Conservation (phyloP, 2,888 invertebrate genomes). For the Tiliacea aurago region DNA sequence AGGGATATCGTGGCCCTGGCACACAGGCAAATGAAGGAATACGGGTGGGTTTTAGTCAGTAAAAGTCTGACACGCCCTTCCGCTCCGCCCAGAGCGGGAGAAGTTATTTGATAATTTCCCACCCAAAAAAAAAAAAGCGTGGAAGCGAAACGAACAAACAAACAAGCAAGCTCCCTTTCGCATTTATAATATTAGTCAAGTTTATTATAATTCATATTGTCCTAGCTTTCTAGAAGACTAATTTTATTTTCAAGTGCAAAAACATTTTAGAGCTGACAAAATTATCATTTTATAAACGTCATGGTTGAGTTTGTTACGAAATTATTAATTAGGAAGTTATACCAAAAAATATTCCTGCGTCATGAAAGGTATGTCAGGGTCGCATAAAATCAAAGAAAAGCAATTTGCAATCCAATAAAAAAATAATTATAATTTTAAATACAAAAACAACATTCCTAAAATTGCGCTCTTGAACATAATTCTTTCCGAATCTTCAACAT, state of each 20-base stretch:
- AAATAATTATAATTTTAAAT: constrained; percentile 5
- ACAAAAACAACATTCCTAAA: constrained; percentile 26
- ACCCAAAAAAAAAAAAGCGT: too few species aligned
- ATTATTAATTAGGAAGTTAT: constrained; percentile 8
- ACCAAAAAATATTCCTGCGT: neutral
- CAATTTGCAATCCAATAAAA: constrained; percentile 26
- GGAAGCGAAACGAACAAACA: too few species aligned
- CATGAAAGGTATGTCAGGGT: constrained; percentile 25
- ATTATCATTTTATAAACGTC: neutral
- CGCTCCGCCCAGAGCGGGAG: too few species aligned
- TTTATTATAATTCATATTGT: too few species aligned
- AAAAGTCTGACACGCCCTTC: too few species aligned
- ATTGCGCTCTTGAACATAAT: constrained; percentile 11
- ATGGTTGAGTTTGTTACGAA: neutral
- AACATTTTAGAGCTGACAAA: constrained; percentile 1
- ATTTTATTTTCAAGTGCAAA: neutral
- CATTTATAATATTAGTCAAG: too few species aligned
- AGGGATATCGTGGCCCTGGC: too few species aligned
- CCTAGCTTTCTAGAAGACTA: too few species aligned
- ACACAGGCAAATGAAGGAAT: too few species aligned
- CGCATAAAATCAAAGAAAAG: constrained; percentile 29
- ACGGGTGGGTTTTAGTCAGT: too few species aligned
- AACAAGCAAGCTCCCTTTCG: too few species aligned
- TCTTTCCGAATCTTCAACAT: constrained; percentile 24
- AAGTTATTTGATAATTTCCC: too few species aligned